Evolutionary conservation across 1,140 invertebrate genomes (phyloP).

Genomic region (Brachionus paranguensis): DNA sequence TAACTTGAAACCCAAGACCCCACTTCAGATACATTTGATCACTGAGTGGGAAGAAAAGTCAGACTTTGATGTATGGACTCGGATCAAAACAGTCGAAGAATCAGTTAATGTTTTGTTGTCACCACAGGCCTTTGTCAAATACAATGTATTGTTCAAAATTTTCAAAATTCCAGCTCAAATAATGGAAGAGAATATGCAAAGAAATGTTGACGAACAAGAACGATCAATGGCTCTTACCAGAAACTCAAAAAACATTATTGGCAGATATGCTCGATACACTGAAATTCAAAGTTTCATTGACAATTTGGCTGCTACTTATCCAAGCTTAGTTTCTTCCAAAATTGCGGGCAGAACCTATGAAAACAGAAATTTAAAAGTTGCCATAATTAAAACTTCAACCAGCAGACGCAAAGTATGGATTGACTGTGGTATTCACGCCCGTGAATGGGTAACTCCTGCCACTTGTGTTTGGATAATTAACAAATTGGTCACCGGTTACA

Average conservation of each 20-base stretch:
- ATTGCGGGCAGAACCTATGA: conserved; percentile 10
- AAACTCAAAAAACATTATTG: conserved; percentile 3
- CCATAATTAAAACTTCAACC: not conserved
- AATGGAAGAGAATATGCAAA: conserved; percentile 20
- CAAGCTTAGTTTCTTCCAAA: not conserved
- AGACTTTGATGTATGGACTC: conserved; percentile 31
- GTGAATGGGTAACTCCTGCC: conserved; percentile 53
- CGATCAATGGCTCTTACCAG: not conserved
- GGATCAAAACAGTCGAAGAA: conserved; percentile 4
- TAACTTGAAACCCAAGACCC: not conserved
- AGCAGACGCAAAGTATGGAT: conserved; percentile 16
- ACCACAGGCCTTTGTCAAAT: conserved; percentile 20
- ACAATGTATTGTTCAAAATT: not conserved
- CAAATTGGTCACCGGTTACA: conserved; percentile 16
- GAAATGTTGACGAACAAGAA: conserved; percentile 8
- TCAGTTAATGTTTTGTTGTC: conserved; percentile 17
- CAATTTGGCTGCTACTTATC: not conserved
- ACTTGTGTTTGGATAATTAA: conserved; percentile 39
- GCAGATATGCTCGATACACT: not conserved
- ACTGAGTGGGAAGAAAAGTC: not conserved
- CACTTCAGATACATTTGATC: not conserved
- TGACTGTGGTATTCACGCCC: conserved; percentile 39
- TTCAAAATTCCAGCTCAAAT: conserved; percentile 5
- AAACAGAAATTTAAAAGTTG: conserved; percentile 23
- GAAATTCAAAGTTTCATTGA: conserved; percentile 39